These are phyloP conservation scores for Lepidochrysops patricia DNA, from an alignment of 2,888 invertebrate genomes.

Conservation along the genomic window DNA sequence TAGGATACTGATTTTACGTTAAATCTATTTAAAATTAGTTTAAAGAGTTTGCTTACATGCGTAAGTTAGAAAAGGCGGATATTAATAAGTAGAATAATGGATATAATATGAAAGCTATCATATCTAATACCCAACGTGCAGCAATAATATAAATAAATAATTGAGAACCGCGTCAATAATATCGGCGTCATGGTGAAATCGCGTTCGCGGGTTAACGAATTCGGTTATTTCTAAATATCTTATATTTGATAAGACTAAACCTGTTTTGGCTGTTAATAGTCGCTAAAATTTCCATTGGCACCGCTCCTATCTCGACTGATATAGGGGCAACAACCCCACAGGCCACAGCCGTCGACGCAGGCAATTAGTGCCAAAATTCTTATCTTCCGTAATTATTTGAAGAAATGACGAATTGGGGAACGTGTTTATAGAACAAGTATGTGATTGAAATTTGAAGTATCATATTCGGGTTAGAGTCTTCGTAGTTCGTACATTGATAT, in stretches of 20 bases:
- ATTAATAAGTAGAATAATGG: not conserved
- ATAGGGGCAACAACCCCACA: not conserved
- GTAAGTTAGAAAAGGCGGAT: not conserved
- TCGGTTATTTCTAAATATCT: not conserved
- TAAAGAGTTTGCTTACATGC: not conserved
- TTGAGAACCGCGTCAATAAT: not conserved
- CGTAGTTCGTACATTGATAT: no score
- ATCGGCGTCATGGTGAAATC: not conserved
- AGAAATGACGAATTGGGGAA: not conserved
- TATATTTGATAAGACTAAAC: not conserved
- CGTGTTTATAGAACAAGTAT: not conserved
- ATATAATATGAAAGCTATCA: not conserved
- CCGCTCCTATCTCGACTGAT: not conserved
- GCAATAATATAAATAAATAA: not conserved
- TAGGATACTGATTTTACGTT: no score
- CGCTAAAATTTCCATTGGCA: conserved; percentile 2
- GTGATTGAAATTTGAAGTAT: no score
- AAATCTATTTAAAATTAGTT: no score
- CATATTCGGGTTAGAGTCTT: no score
- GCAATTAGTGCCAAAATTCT: not conserved
- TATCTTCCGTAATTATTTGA: not conserved
- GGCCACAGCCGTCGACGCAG: not conserved
- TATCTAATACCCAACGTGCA: not conserved
- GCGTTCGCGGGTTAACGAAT: not conserved
- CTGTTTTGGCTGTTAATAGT: not conserved